Evolutionary conservation across 2,113 vertebrate species (phyloP), one percentile per base, ranked within the genome.

Genomic region (Mormyrus iriodes): DNA sequence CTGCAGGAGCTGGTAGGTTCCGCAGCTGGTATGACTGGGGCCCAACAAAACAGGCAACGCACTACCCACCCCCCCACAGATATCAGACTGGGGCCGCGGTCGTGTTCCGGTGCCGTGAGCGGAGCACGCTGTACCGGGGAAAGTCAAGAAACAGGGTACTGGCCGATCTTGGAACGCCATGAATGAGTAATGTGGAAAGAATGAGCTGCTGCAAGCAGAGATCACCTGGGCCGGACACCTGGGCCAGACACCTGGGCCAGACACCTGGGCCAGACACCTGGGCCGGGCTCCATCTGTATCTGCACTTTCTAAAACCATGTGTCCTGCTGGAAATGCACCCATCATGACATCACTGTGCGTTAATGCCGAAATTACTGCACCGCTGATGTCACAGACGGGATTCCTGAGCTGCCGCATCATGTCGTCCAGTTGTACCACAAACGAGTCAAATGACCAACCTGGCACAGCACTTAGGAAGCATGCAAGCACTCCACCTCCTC

Each of bases 101-200:
- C 8, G 1, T 69, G 61, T 69, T 69, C 1, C 3, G 27, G 61
- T 69, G n/a, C 27, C 12, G n/a, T 31, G 61, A 69, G 27, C 10
- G 27, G 61, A 69, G 10, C 3, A 27, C 10, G 27, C 3, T 69
- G 61, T 12, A 3, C 61, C 24, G 13, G 73, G 73, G 82, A 48
- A 85, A 85, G 83, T 48, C 24, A 27, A 49, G 21, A 48, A 24
- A n/a, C 83, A 3, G 61, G 48, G 44, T 8, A 27, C 3, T 46
- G 24, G 24, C 24, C 1, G 44, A 48, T 46, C 48, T 49, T 13
- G 83, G 83, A 24, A 27, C 12, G 12, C 12, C 42, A 49, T 85
- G 24, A 85, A 85, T 85, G 48, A 85, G 24, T 85, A 85, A 85
- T 85, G 83, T 15, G 46, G 48, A 48, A 27, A 48, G n/a, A 85